Conservation (phyloP, 2,113 vertebrate species). For the Mionectes macconnelli region DNA sequence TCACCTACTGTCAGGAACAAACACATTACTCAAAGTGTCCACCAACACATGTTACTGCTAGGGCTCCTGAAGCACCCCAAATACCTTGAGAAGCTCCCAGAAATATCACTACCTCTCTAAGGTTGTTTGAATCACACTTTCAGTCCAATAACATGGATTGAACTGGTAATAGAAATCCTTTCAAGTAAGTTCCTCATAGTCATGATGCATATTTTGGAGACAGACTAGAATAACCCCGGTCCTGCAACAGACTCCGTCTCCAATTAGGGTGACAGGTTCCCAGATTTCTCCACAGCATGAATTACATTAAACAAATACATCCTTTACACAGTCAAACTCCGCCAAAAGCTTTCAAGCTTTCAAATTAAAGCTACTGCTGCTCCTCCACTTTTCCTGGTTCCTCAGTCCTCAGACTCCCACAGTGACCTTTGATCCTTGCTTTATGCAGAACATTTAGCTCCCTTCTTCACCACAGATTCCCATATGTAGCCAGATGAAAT, state of each 20-base stretch:
- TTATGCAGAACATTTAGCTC: not conserved
- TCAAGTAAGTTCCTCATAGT: not conserved
- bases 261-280: not conserved
- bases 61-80: not conserved
- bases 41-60: not conserved
- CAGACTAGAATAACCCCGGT: not conserved
- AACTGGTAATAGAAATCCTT: not conserved
- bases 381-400: not conserved
- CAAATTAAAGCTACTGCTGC: not conserved
- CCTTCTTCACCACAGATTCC: not conserved
- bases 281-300: not conserved
- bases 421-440: not conserved
- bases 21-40: not conserved
- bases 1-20: not conserved
- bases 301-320: not conserved
- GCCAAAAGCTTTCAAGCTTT: not conserved
- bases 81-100: not conserved
- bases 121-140: not conserved
- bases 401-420: not conserved
- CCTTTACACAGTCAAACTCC: not conserved
- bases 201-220: not conserved
- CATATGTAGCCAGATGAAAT: not conserved
- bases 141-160: not conserved
- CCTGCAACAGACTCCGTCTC: not conserved
- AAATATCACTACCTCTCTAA: not conserved